Evolutionary conservation across 2,797 vertebrate species (phyloP).

Genomic region (Platyrinchus mystaceus): DNA sequence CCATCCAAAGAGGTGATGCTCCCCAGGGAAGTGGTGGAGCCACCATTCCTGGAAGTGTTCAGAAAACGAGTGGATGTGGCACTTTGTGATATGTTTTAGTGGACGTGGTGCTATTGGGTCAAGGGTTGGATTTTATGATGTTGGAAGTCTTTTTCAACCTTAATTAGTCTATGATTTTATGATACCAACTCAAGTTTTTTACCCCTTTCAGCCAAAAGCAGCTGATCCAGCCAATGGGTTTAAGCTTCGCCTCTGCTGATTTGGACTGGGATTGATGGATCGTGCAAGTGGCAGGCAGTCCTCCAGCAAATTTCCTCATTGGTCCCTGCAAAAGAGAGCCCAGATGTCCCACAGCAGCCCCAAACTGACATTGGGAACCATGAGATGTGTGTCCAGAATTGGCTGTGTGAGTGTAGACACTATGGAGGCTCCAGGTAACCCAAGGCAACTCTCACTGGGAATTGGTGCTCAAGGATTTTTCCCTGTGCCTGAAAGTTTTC

Average conservation of each 20-base stretch:
- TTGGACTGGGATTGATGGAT: not conserved
- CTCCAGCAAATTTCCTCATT: not conserved
- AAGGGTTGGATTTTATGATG: not conserved
- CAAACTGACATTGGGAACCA: accelerated
- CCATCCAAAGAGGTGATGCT: not conserved
- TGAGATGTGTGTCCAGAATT: accelerated
- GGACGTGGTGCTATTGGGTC: accelerated
- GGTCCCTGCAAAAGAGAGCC: not conserved
- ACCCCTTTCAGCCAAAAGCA: not conserved
- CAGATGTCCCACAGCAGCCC: not conserved
- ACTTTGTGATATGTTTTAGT: accelerated
- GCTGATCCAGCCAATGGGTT: not conserved
- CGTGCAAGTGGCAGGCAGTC: accelerated
- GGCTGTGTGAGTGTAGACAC: not conserved
- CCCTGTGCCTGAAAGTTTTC: accelerated
- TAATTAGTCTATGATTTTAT: not conserved
- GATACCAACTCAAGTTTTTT: not conserved
- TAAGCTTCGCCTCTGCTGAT: accelerated
- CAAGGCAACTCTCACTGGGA: not conserved
- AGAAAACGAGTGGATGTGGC: accelerated
- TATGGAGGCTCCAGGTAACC: not conserved
- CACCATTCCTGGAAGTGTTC: too few relatives aligned
- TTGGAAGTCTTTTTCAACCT: not conserved
- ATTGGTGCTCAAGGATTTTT: accelerated
- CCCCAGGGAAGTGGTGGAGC: not conserved